Evolutionary conservation across 2,113 vertebrate genomes (phyloP), one percentile per base, ranked within the genome.

Genomic region (Penelope pileata): DNA sequence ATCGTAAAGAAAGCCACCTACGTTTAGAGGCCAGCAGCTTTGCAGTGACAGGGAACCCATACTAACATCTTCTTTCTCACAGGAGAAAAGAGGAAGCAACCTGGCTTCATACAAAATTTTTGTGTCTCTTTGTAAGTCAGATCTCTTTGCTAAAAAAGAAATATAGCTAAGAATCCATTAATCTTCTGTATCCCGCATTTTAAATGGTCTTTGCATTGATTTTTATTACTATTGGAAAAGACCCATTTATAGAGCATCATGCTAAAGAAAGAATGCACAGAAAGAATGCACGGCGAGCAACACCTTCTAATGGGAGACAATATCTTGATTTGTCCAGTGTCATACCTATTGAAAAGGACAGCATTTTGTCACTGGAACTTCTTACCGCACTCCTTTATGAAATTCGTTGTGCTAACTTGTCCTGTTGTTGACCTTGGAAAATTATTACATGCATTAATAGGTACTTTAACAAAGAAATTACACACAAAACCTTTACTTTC

Each of bases 181-280:
- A 86, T 95, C 73, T 93, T 94, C 76, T 83, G 45, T 27, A 63
- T 91, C 91, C 40, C 56, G 30, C 64, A 60, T 94, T 88, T 90
- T 94, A 78, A 94, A 77, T 89, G 32, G 53, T 1, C 10, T 75
- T 95, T 3, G 0, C 83, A 88, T 86, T 91, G 91, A 91, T 91
- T 85, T 92, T 89, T 83, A 48, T 86, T 77, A 38, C 50, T n/a
- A 40, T 59, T 91, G 54, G 53, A 59, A 73, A 81, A 63, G 54
- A 84, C 40, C 40, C 50, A 77, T 87, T 85, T 64, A 59, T 63
- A 92, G 9, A 83, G 27, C 38, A 72, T 34, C 23, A n/a, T 29
- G 60, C 77, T 38, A 51, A 54, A 36, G 67, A 36, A 27, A 69
- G 38, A 50, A 43, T 38, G 36, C n/a, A 34, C 50, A 36, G 67